phyloP scores from a whole-genome alignment of 2,797 vertebrate species.

The Okamejei kenojei region DNA sequence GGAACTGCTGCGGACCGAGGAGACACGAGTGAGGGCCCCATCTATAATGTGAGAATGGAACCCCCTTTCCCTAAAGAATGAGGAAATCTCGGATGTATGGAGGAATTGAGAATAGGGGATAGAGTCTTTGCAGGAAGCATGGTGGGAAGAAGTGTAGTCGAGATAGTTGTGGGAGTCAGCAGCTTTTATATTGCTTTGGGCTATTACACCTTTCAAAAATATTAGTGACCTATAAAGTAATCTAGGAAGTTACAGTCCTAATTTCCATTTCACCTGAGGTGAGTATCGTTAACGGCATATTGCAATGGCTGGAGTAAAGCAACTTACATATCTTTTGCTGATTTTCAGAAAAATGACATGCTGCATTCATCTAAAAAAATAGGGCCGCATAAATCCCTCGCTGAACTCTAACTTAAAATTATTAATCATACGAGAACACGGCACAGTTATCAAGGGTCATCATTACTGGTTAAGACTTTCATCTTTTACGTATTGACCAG shows the following conservation, averaged over 20 bases:
- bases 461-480: background rate
- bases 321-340: background rate
- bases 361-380: background rate
- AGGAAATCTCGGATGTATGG: no score
- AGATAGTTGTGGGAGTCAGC: no score
- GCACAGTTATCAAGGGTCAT: background rate
- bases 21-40: no score
- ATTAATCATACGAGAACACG: background rate
- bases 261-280: background rate
- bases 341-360: background rate
- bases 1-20: no score
- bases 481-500: background rate
- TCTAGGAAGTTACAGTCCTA: background rate
- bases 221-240: background rate
- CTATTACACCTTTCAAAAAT: background rate
- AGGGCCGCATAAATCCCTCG: background rate
- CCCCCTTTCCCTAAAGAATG: no score
- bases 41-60: no score
- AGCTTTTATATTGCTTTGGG: background rate
- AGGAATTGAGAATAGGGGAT: no score
- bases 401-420: background rate
- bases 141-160: no score
- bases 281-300: background rate
- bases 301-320: background rate
- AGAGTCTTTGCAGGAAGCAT: no score